Base-by-base conservation (phyloP, 2,113 vertebrate genomes). In the Benthochromis sp. region DNA sequence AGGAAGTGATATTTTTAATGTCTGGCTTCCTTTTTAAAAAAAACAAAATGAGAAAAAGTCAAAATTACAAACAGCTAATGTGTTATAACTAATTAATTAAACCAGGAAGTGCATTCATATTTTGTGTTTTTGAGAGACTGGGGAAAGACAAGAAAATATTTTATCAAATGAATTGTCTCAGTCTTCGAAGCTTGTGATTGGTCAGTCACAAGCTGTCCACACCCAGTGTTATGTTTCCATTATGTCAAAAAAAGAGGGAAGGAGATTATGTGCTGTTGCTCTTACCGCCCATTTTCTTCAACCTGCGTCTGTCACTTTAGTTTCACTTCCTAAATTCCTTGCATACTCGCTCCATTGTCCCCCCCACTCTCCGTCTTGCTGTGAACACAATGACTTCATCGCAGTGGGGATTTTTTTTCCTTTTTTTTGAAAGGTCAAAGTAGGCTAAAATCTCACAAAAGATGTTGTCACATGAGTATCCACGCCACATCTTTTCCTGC, bases 241-340 rank as follows among this genome's bases (percentile, higher is more conserved):
- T 73, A n/a, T 21, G 66, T 52, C 59, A 53, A 61, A 69, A 52
- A 34, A 61, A 31, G 11, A 83, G 40, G 54, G 38, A 73, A 84
- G 86, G 34, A 31, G 80, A 14, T 66, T 57, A 66, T 59, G 45
- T 7, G 45, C 34, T 17, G 6, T 55, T n/a, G 63, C 53, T 21
- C 19, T 14, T 8, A 11, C 89, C 31, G 7, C 71, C 73, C 55
- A 19, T 71, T 71, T 92, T 24, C n/a, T 84, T 24, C 24, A 43
- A 10, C 52, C 45, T 80, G 54, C 53, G 12, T 84, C 38, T 86
- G 86, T 92, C 92, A 86, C 90, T 80, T 93, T 83, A 91, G 95
- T 97, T 96, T 96, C 95, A 88, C 94, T 96, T 96, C 96, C 95
- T 94, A 91, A 94, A 96, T 96, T 95, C 95, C 69, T 92, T 16